Evolutionary conservation across 1,140 invertebrate species (phyloP), one percentile per base, ranked within the genome.

Genomic region (Magallana gigas): DNA sequence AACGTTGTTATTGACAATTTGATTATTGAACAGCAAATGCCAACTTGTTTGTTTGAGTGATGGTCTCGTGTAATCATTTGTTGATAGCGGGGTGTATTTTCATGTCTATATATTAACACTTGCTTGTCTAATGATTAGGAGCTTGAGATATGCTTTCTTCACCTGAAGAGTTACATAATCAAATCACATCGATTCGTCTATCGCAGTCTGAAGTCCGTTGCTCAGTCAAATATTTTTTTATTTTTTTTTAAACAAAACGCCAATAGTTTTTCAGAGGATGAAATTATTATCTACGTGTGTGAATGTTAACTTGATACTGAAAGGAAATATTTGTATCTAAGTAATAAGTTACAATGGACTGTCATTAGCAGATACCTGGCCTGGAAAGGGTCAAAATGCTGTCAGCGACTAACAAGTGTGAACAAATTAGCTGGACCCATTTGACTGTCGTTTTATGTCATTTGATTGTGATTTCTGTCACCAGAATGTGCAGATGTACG

Each of bases 401-500:
- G 11, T 8, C 11, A 18, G 23, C n/a, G 29, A 71, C 9, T 16
- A 64, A n/a, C 12, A 23, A 18, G 18, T 29, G 68, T 76, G 68
- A 76, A 76, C 68, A 76, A 76, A 76, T 76, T 18, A 76, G 18
- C 68, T 76, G 68, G 18, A 76, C 23, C 68, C 14, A 23, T 71
- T 71, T 71, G 18, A 29, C 68, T 7, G 68, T 18, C 8, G 23
- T 76, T 76, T 76, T 76, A 76, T 36, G 68, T 29, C 36, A 23
- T 71, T 71, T 18, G 36, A 76, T 76, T 76, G 57, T 60, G 58
- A 59, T 64, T 12, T 83, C 11, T 84, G 14, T 84, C 71, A 76
- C 36, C 86, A 94, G 93, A 93, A 95, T 88, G 90, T 88, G 29
- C 92, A 92, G 59, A 88, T 94, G 76, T 95, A 94, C 91, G 92